Conservation (phyloP, 1,140 invertebrate species). For the Drosophila neocordata region DNA sequence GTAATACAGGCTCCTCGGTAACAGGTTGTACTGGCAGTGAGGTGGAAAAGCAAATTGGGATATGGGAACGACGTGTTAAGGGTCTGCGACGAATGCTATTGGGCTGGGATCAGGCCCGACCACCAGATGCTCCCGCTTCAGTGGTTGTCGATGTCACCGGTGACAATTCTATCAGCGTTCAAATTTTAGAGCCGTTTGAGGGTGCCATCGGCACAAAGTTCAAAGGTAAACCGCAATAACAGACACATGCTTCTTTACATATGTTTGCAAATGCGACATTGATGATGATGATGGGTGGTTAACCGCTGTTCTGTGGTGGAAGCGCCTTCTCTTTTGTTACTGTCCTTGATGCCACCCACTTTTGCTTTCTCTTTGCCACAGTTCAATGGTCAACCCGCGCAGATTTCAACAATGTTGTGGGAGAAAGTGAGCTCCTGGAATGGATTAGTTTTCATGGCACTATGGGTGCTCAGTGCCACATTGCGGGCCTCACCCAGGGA, state of each 20-base stretch:
- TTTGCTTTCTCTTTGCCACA: conserved; percentile 62
- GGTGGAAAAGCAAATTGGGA: conserved; percentile 92
- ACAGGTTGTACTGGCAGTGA: conserved; percentile 88
- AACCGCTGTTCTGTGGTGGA: conserved; percentile 26
- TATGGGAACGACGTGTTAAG: conserved; percentile 93
- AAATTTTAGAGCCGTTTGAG: conserved; percentile 83
- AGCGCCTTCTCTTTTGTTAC: conserved; percentile 22
- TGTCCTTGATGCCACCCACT: conserved; percentile 5
- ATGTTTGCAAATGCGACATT: background rate
- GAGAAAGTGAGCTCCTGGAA: conserved; percentile 90
- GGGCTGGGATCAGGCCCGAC: conserved; percentile 87
- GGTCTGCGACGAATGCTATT: conserved; percentile 87
- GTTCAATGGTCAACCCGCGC: conserved; percentile 94
- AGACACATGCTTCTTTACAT: conserved; percentile 9
- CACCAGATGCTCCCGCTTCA: conserved; percentile 90
- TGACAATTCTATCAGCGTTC: conserved; percentile 89
- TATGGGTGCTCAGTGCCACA: conserved; percentile 86
- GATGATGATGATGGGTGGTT: conserved; percentile 19
- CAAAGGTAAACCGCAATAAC: conserved; percentile 86
- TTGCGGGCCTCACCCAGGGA: conserved; percentile 90
- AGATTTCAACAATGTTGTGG: conserved; percentile 90
- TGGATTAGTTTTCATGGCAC: conserved; percentile 85
- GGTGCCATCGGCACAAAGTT: conserved; percentile 94
- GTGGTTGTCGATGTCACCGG: conserved; percentile 93
- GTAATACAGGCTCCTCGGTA: conserved; percentile 83